Conservation (phyloP, 2,113 vertebrate species). For the Neolamprologus kungweensis region DNA sequence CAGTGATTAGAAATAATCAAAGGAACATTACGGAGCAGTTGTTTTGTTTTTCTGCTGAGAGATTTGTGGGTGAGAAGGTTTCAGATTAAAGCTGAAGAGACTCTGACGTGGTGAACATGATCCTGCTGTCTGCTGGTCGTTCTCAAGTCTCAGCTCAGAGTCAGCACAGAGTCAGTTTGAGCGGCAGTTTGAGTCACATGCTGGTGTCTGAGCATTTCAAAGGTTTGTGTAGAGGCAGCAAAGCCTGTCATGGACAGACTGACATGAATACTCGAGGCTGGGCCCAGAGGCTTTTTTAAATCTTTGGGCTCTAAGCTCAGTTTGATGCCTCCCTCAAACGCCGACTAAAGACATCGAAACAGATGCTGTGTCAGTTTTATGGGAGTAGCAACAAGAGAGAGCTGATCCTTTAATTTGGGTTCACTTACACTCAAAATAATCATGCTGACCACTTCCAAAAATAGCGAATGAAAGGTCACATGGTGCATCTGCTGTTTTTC, state of each 20-base stretch:
- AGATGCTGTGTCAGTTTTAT: neutral
- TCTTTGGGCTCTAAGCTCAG: neutral
- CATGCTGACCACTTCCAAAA: neutral
- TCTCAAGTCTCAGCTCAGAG: neutral
- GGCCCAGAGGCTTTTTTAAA: neutral
- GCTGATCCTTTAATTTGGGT: neutral
- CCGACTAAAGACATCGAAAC: neutral
- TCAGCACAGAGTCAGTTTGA: neutral
- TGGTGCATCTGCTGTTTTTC: neutral
- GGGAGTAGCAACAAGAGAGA: neutral
- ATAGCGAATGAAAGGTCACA: neutral
- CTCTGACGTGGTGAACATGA: neutral
- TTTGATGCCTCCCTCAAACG: neutral
- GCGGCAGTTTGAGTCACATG: neutral
- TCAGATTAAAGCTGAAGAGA: neutral
- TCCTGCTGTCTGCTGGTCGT: neutral
- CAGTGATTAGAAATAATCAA: neutral
- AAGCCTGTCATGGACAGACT: neutral
- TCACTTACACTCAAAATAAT: neutral
- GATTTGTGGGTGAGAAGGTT: neutral
- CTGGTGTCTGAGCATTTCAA: neutral
- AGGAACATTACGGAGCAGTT: neutral
- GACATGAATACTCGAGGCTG: neutral
- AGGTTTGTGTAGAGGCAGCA: neutral
- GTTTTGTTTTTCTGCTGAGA: neutral